These are phyloP conservation scores for Oplegnathus fasciatus DNA, from an alignment of 2,113 vertebrate genomes.

Conservation along the genomic window DNA sequence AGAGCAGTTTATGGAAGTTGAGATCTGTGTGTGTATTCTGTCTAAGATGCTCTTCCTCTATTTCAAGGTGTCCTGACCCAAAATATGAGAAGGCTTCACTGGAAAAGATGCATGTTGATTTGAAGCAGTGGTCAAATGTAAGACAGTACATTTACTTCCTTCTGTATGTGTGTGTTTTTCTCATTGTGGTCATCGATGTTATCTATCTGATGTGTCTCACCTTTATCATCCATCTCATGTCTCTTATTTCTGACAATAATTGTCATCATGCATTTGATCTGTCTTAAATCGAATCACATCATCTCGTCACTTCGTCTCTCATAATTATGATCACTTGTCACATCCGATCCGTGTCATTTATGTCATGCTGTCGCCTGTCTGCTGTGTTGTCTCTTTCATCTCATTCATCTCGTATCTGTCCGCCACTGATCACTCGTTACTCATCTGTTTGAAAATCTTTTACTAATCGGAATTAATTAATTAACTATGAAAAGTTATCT, in stretches of 20 bases:
- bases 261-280: background rate
- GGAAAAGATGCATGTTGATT: conserved; percentile 69
- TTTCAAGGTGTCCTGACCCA: conserved; percentile 60
- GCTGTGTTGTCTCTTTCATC: background rate
- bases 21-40: background rate
- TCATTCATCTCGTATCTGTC: background rate
- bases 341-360: background rate
- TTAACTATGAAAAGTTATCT: background rate
- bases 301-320: background rate
- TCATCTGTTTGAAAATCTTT: background rate
- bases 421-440: background rate
- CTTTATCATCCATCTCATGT: background rate
- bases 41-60: background rate
- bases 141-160: conserved; percentile 42
- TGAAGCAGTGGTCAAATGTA: conserved; percentile 80
- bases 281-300: no score
- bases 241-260: background rate
- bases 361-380: background rate
- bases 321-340: background rate
- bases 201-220: background rate
- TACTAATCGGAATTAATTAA: background rate
- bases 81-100: conserved; percentile 62
- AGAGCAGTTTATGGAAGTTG: background rate
- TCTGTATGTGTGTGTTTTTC: background rate
- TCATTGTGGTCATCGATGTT: background rate